phyloP scores from a whole-genome alignment of 35 echinoderm and acorn worm species.

The Anneissia japonica region DNA sequence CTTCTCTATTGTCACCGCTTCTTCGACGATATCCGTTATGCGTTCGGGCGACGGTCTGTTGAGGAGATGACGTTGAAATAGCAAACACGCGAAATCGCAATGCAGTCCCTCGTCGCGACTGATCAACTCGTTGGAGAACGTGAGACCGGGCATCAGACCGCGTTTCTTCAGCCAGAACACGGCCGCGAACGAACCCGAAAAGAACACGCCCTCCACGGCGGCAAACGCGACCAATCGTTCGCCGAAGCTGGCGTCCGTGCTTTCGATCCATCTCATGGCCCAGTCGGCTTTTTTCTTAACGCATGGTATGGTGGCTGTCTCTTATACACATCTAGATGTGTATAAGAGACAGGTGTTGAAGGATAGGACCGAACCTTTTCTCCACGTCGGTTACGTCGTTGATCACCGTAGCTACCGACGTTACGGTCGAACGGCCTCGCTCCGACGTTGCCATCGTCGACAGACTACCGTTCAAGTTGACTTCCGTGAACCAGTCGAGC shows the following conservation, averaged over 20 bases:
- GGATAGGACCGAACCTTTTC: too few relatives aligned
- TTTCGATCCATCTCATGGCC: conserved; percentile 76
- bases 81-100: conserved; percentile 90
- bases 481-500: too few relatives aligned
- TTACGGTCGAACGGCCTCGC: too few relatives aligned
- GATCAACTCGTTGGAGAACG: conserved; percentile 95
- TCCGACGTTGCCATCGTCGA: too few relatives aligned
- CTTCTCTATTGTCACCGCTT: conserved; percentile 74
- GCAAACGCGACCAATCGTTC: conserved; percentile 83
- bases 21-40: conserved; percentile 51
- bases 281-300: conserved; percentile 98
- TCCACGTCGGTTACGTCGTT: too few relatives aligned
- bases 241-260: conserved; percentile 36
- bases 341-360: too few relatives aligned
- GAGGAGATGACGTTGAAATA: conserved; percentile 50
- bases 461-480: too few relatives aligned
- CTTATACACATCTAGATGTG: too few relatives aligned
- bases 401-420: too few relatives aligned
- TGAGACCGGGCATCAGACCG: conserved; percentile 76
- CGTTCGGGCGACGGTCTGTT: conserved; percentile 33
- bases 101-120: conserved; percentile 82
- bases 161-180: conserved; percentile 93
- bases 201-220: conserved; percentile 88
- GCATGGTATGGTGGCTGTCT: conserved; percentile 67
- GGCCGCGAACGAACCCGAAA: conserved; percentile 91